These are phyloP conservation scores for Chironomus tepperi DNA, from an alignment of 1,140 invertebrate species.

Conservation along the genomic window DNA sequence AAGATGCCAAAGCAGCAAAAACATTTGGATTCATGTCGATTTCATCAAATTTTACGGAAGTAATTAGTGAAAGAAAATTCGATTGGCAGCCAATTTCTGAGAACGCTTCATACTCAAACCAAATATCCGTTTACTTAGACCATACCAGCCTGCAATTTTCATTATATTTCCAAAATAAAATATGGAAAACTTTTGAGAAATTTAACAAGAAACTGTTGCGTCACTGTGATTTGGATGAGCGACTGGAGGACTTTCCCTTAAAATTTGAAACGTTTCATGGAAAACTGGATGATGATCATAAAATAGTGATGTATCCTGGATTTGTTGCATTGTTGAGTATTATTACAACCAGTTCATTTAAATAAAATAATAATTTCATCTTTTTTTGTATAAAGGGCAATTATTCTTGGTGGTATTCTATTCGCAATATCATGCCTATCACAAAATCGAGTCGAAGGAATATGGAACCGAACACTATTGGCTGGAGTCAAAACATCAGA, in stretches of 20 bases:
- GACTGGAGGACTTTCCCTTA: constrained; percentile 47
- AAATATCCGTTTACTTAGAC: constrained; percentile 37
- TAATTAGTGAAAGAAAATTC: constrained; percentile 47
- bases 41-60: constrained; percentile 61
- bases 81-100: constrained; percentile 48
- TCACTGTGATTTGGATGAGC: constrained; percentile 48
- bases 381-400: too few species aligned
- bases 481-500: constrained; percentile 73
- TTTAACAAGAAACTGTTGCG: constrained; percentile 47
- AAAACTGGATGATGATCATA: too few species aligned
- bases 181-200: constrained; percentile 52
- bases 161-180: constrained; percentile 49
- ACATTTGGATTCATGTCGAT: constrained; percentile 65
- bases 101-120: too few species aligned
- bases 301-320: too few species aligned
- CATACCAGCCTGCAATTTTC: constrained; percentile 58
- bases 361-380: too few species aligned
- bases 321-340: too few species aligned
- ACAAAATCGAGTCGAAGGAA: constrained; percentile 64
- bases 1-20: constrained; percentile 50
- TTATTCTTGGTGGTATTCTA: constrained; percentile 45
- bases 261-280: constrained; percentile 56
- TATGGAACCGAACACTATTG: constrained; percentile 73
- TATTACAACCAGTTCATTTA: too few species aligned
- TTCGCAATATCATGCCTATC: constrained; percentile 50